Evolutionary conservation across 2,888 invertebrate genomes (phyloP), one percentile per base, ranked within the genome.

Genomic region (Phrixothrix hirtus): DNA sequence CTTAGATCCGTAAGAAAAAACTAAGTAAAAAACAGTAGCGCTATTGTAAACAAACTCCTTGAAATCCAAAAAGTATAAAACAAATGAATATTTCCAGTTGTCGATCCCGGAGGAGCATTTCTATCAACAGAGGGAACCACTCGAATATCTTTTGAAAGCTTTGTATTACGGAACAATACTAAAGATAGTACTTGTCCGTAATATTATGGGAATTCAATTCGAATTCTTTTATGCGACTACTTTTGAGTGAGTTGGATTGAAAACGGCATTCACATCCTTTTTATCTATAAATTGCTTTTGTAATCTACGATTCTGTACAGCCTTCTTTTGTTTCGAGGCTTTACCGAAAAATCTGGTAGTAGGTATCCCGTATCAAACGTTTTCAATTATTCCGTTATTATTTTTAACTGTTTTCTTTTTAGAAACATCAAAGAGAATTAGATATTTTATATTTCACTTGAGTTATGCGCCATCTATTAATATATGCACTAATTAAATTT

Each of bases 371-470:
- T 21, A 21, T 5, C 4, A 5, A 21, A 3, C 21, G 3, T 5
- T 3, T 21, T 21, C 3, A 21, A 21, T 21, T 21, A 5, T 21
- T 21, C 21, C n/a, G n/a, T n/a, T n/a, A n/a, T n/a, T n/a, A n/a
- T n/a, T n/a, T n/a, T n/a, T n/a, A n/a, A n/a, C n/a, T n/a, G n/a
- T n/a, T n/a, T 21, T 21, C 21, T 3, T 5, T 21, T 21, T 21
- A 5, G 21, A 21, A 21, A 21, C 21, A 21, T 21, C 7, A 21
- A 21, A 5, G 3, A 21, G 7, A 21, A 5, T 21, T 41, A 95
- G 93, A 82, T 84, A 38, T 98, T 97, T 76, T 97, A 95, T 77
- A 92, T 98, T 67, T 98, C n/a, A n/a, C n/a, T n/a, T n/a, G n/a
- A n/a, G n/a, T n/a, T n/a, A n/a, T n/a, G n/a, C n/a, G n/a, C n/a